Conservation (phyloP, 2,797 vertebrate species). For the Takifugu rubripes region DNA sequence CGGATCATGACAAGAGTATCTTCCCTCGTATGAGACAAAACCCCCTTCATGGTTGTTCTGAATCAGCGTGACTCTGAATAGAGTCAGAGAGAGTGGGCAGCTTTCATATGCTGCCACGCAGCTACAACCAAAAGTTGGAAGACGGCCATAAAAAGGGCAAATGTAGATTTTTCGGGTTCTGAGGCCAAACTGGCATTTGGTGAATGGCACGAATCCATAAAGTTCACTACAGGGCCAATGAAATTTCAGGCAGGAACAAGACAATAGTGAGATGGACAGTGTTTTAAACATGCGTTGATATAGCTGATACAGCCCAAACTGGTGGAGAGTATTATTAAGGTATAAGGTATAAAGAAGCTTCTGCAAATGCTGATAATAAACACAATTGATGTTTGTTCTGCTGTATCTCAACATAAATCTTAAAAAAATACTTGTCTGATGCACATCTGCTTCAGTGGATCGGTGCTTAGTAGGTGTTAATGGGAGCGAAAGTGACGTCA, state of each 20-base stretch:
- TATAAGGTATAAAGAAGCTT: too few species aligned
- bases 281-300: too few species aligned
- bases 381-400: too few species aligned
- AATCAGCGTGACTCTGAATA: slow-evolving; percentile 47
- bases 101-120: slow-evolving; percentile 35
- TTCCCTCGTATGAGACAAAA: slow-evolving; percentile 84
- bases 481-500: too few species aligned
- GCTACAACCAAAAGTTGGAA: slow-evolving; percentile 31
- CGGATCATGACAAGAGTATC: slow-evolving; percentile 80
- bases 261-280: too few species aligned
- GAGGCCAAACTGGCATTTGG: slow-evolving; percentile 48
- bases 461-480: too few species aligned
- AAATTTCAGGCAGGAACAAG: background rate
- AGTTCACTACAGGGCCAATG: slow-evolving; percentile 29
- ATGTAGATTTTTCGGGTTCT: slow-evolving; percentile 61
- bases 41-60: slow-evolving; percentile 70
- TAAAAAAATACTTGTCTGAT: too few species aligned
- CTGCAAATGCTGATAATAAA: too few species aligned
- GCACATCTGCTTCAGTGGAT: too few species aligned
- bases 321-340: too few species aligned
- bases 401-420: too few species aligned
- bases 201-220: slow-evolving; percentile 45
- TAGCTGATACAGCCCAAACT: too few species aligned
- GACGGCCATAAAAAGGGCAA: slow-evolving; percentile 70
- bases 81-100: slow-evolving; percentile 57